Evolutionary conservation across 64 coral and sea anemone species (phyloP), one percentile per base, ranked within the genome.

Genomic region (Anthopleura sola): DNA sequence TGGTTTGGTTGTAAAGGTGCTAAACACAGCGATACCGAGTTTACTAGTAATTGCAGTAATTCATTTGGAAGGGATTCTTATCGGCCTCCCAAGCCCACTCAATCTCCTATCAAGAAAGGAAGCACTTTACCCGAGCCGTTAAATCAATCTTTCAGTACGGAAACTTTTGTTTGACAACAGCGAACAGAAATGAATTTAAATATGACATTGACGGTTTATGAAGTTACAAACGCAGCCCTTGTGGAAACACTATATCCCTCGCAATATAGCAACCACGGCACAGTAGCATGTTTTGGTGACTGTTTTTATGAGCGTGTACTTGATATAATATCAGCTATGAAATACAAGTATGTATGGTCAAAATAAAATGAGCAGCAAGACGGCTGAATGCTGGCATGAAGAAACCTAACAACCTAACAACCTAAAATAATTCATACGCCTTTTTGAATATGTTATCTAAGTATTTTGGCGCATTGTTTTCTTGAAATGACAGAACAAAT

Each of bases 41-140:
- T 79, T 17, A 48, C 34, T 38, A 79, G 76, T 79, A 79, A 79
- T 8, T 79, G 76, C 76, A 79, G 76, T 46, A 79, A 79, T 79
- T 79, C 37, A 44, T 47, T 23, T 33, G 37, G 15, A 23, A 79
- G 38, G 76, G 76, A 79, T 11, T 79, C 38, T 44, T 79, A 44
- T 46, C 36, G 76, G 24, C 24, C 76, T 24, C 15, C 76, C n/a
- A 79, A 46, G 76, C 24, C 24, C 19, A 79, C 19, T 19, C 44
- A 38, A 79, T 79, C 76, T 79, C 21, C 15, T 19, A 44, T 24
- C 38, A 48, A 37, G 19, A 79, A 79, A 44, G 76, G 76, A 38
- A 79, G 24, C 19, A 44, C 76, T 79, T 48, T 79, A 44, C 16
- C 37, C 18, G 76, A 79, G 10, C 76, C 76, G 38, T 79, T 79